Evolutionary conservation across 2,113 vertebrate genomes (phyloP).

Genomic region (Monarcha castaneiventris): DNA sequence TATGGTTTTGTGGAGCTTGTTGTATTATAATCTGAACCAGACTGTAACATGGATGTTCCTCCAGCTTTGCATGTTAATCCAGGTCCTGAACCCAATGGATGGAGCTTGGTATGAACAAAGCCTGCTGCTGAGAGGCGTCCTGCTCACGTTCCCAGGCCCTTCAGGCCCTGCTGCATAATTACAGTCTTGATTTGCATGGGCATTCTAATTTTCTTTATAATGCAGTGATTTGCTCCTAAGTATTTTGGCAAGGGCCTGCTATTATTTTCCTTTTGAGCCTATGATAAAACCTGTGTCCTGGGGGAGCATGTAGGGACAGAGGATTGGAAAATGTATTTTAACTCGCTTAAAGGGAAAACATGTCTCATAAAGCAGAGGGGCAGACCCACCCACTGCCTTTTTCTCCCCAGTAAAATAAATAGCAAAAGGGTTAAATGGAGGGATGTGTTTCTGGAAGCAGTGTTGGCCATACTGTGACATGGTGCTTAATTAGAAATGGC

Average conservation of each 20-base stretch:
- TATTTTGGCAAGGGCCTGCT: conserved; percentile 15
- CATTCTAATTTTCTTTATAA: conserved; percentile 17
- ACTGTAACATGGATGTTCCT: background rate
- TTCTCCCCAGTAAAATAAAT: background rate
- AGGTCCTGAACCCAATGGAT: background rate
- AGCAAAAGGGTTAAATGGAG: background rate
- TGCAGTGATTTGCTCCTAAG: background rate
- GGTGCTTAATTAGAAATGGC: background rate
- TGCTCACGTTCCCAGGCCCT: background rate
- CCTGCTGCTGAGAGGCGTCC: background rate
- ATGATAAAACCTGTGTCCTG: background rate
- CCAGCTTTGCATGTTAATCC: conserved; percentile 21
- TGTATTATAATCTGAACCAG: conserved; percentile 75
- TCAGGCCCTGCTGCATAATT: background rate
- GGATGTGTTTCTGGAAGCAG: background rate
- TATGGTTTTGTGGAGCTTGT: conserved; percentile 66
- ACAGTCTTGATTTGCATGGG: conserved; percentile 28
- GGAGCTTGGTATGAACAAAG: background rate
- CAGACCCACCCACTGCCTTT: background rate
- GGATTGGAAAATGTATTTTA: background rate
- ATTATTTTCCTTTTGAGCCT: conserved; percentile 4
- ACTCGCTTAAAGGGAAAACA: background rate
- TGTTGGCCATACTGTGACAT: background rate
- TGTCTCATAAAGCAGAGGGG: background rate
- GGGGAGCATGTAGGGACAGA: background rate